These are phyloP conservation scores for Paramacrobiotus metropolitanus DNA, from an alignment of 1,140 invertebrate genomes.

Conservation along the genomic window DNA sequence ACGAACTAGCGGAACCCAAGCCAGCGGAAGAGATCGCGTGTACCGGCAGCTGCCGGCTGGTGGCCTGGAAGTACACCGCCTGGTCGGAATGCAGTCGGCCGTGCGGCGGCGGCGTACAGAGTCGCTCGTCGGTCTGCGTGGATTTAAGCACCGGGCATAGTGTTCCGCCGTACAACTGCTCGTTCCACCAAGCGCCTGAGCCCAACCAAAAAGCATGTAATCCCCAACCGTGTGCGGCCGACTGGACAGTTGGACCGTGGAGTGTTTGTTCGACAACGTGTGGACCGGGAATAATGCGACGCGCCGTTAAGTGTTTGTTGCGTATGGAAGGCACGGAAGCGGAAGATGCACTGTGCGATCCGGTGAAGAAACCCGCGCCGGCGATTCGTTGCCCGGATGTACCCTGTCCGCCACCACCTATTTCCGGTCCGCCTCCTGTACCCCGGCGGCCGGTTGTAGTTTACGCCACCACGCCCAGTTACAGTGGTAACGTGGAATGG, in stretches of 20 bases:
- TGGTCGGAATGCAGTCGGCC: slow-evolving; percentile 37
- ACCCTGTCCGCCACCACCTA: not conserved
- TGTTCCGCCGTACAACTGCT: slow-evolving; percentile 4
- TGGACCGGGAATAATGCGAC: slow-evolving; percentile 43
- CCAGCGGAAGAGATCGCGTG: slow-evolving; percentile 33
- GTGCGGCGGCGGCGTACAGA: slow-evolving; percentile 38
- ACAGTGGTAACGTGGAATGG: slow-evolving; percentile 15
- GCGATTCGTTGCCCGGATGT: not conserved
- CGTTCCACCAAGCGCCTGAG: not conserved
- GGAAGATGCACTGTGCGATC: not conserved
- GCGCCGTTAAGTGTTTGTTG: not conserved
- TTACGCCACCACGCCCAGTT: not conserved
- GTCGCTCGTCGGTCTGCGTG: slow-evolving; percentile 32
- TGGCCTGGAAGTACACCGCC: slow-evolving; percentile 40
- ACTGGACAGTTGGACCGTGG: slow-evolving; percentile 38
- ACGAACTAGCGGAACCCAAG: slow-evolving; percentile 23
- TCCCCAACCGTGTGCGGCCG: slow-evolving; percentile 23
- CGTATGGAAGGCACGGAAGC: not conserved
- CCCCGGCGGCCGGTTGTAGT: not conserved
- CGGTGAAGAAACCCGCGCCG: not conserved
- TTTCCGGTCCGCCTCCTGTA: not conserved
- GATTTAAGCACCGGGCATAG: slow-evolving; percentile 16
- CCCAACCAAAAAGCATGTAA: slow-evolving; percentile 15
- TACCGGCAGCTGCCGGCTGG: slow-evolving; percentile 35
- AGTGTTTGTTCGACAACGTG: slow-evolving; percentile 54